Base-by-base conservation (phyloP, 2,113 vertebrate species). In the Spea multiplicata region DNA sequence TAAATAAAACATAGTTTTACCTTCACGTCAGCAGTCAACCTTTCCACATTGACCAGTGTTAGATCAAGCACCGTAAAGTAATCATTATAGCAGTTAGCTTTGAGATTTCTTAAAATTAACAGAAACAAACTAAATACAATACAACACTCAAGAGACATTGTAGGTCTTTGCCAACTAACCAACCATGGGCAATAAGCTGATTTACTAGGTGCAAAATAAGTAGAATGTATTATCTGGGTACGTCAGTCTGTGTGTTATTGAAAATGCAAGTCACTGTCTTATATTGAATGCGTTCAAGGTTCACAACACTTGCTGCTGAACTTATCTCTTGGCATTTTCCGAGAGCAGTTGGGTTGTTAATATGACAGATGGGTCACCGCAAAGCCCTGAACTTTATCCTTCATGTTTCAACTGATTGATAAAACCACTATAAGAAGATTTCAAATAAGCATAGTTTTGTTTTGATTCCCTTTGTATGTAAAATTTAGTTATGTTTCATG, bases 281-380 rank as follows among this genome's bases (percentile, higher is more conserved):
- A 66, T 71, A 16, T 44, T 65, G 48, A 30, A 52, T 55, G 13
- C n/a, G 45, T 73, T 80, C 77, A 80, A 66, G 49, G 70, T 80
- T 73, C 77, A 73, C 17, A 76, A 62, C 17, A 9, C 57, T 78
- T 78, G 66, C 66, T 8, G 50, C 68, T 61, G 66, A 76, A 76
- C 53, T 68, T 76, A 67, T 76, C 52, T 61, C 66, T 78, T 48
- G n/a, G 76, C 76, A 73, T 73, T 79, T 78, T 57, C 62, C 46
- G 46, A 66, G 62, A 59, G 64, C 77, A 59, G 77, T 55, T 72
- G 52, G 71, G 70, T 50, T 80, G 77, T 73, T 80, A 73, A 67
- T 73, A 80, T 67, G 71, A 80, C 78, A 80, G 71, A 68, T 80
- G 78, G 66, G 78, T 68, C 53, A 45, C 16, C 68, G 71, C 65